These are phyloP conservation scores for Lepilemur septentrionalis DNA, from an alignment of 2,797 vertebrate species.

Conservation along the genomic window DNA sequence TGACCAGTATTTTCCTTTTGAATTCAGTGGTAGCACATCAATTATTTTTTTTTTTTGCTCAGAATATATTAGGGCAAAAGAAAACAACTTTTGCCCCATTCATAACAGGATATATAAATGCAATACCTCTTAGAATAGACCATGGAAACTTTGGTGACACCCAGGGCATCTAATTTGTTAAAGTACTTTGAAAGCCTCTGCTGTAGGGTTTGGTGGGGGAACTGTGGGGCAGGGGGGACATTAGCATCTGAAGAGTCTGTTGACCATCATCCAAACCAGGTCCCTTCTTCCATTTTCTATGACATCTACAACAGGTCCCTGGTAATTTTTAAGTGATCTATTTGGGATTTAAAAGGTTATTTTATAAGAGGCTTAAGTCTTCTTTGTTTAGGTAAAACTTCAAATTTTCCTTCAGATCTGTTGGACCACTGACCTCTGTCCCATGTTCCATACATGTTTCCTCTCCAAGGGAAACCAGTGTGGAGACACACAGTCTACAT, in stretches of 20 bases:
- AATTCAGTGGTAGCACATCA: background rate
- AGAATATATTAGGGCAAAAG: background rate
- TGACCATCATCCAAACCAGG: too few relatives aligned
- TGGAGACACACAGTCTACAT: too few relatives aligned
- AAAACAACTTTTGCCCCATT: background rate
- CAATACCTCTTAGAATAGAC: background rate
- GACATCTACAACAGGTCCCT: background rate
- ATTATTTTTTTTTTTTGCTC: background rate
- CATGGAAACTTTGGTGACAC: rapidly evolving
- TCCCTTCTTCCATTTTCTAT: background rate
- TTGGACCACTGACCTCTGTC: background rate
- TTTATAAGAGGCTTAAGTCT: background rate
- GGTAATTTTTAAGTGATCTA: background rate
- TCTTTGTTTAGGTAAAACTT: background rate
- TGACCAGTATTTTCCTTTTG: background rate
- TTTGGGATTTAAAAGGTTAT: background rate
- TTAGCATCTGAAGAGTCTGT: background rate
- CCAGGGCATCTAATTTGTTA: background rate
- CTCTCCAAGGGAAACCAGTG: background rate
- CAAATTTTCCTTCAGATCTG: background rate
- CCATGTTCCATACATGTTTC: background rate
- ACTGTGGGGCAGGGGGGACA: rapidly evolving
- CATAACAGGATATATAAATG: background rate
- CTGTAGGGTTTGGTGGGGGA: background rate
- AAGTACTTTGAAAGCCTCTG: background rate